These are phyloP conservation scores for Neopelma chrysocephalum DNA, from an alignment of 2,797 vertebrate genomes.

Conservation along the genomic window DNA sequence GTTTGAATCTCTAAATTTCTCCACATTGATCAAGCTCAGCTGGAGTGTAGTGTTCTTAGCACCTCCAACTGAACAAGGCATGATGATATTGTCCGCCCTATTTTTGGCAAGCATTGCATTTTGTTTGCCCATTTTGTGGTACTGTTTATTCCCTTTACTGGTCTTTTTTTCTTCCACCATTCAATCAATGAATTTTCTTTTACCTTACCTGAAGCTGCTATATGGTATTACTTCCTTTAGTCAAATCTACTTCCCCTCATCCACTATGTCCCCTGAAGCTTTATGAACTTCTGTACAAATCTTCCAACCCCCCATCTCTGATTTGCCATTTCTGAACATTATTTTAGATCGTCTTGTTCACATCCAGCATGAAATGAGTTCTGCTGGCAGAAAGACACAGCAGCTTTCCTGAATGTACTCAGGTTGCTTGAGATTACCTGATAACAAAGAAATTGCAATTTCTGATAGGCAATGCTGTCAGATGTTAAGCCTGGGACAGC, in stretches of 20 bases:
- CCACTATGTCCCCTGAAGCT: neutral
- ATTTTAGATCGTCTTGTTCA: neutral
- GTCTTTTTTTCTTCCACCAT: neutral
- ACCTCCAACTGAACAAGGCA: neutral
- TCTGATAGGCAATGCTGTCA: neutral
- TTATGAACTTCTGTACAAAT: neutral
- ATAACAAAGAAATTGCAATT: constrained; percentile 17
- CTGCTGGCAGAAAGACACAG: neutral
- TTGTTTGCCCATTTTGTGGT: neutral
- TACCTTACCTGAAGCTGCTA: neutral
- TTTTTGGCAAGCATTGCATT: neutral
- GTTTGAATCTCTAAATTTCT: neutral
- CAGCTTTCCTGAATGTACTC: neutral
- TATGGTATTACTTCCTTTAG: neutral
- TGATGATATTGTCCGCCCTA: neutral
- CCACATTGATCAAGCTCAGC: neutral
- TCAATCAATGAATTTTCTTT: neutral
- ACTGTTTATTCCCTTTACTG: neutral
- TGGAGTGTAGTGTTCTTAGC: neutral
- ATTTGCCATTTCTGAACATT: neutral
- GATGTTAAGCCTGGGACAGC: neutral
- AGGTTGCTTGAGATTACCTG: neutral
- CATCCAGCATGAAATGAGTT: constrained; percentile 21
- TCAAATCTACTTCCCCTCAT: neutral
- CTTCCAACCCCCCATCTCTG: neutral